Base-by-base conservation (phyloP, 2,113 vertebrate species). In the Rhea americana region DNA sequence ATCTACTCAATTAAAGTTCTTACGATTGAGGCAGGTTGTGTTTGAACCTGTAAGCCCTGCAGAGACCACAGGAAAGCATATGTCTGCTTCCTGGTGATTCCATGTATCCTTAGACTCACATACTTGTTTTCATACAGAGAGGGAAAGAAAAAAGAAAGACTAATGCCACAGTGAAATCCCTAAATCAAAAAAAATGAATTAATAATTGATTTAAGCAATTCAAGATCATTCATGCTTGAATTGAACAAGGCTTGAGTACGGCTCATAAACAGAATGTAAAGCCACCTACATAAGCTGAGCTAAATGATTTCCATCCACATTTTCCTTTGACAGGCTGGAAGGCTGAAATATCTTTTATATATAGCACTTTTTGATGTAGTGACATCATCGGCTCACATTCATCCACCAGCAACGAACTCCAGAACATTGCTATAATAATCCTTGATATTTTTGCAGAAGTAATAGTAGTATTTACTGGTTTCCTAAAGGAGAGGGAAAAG, bases 1-100 rank as follows among this genome's bases (percentile, higher is more conserved):
- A 98, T 98, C 98, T 97, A 97, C 96, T 98, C 97, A 98, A 97
- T 98, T 98, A 98, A 98, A 97, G 96, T 97, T 95, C 80, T 97
- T 96, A 96, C 74, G 92, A 97, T 97, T 97, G 93, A 93, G 95
- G 89, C 93, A 97, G 96, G 91, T 96, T 97, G 92, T 89, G 61
- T 97, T 97, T 97, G 97, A 98, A 97, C 93, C 95, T 92, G 61
- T 79, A 93, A 97, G 89, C 81, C 82, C 94, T 61, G 47, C 86
- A 75, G 96, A 96, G 96, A 89, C 83, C 80, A 41, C 72, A 94
- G 82, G 82, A 91, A 96, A 95, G 75, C 74, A 28, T 78, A 85
- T 94, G 90, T 87, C 87, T 96, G 63, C 75, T 90, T 63, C 90
- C 73, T 93, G 93, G 95, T 73, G 93, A 83, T 82, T 82, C 63